Conservation (phyloP, 37 sponge, comb jelly and placozoan species). For the Crambe crambe region DNA sequence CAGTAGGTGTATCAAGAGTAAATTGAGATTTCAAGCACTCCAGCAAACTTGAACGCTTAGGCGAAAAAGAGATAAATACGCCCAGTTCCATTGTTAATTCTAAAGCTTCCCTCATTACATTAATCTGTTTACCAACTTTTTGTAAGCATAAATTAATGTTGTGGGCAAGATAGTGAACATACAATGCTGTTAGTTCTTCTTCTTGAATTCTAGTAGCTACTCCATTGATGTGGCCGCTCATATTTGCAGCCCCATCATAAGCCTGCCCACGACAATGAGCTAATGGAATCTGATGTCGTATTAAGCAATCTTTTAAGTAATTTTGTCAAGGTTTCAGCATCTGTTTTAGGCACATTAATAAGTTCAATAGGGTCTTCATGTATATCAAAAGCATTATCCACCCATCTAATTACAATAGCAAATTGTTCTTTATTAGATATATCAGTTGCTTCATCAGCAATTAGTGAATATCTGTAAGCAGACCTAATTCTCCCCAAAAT, state of each 20-base stretch:
- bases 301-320: slow-evolving; percentile 10
- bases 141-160: slow-evolving; percentile 28
- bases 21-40: slow-evolving; percentile 23
- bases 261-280: slow-evolving; percentile 53
- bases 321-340: slow-evolving; percentile 44
- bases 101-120: slow-evolving; percentile 47
- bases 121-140: slow-evolving; percentile 2
- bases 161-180: slow-evolving; percentile 48
- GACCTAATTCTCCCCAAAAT: slow-evolving; percentile 18
- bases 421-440: slow-evolving; percentile 46
- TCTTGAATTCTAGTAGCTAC: slow-evolving; percentile 27
- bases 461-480: slow-evolving; percentile 30
- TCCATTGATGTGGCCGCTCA: slow-evolving; percentile 52
- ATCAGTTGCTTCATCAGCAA: slow-evolving; percentile 71
- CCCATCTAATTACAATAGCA: slow-evolving; percentile 57
- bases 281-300: slow-evolving; percentile 35
- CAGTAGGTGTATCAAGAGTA: slow-evolving; percentile 9
- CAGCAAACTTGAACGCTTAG: slow-evolving; percentile 50
- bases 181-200: slow-evolving; percentile 42
- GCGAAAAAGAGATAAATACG: slow-evolving; percentile 36
- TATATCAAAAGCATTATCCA: slow-evolving; percentile 37
- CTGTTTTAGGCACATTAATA: slow-evolving; percentile 64
- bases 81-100: slow-evolving; percentile 38
- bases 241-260: slow-evolving; percentile 68
- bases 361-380: slow-evolving; percentile 55